Evolutionary conservation across 2,113 vertebrate genomes (phyloP).

Genomic region (Meriones unguiculatus): DNA sequence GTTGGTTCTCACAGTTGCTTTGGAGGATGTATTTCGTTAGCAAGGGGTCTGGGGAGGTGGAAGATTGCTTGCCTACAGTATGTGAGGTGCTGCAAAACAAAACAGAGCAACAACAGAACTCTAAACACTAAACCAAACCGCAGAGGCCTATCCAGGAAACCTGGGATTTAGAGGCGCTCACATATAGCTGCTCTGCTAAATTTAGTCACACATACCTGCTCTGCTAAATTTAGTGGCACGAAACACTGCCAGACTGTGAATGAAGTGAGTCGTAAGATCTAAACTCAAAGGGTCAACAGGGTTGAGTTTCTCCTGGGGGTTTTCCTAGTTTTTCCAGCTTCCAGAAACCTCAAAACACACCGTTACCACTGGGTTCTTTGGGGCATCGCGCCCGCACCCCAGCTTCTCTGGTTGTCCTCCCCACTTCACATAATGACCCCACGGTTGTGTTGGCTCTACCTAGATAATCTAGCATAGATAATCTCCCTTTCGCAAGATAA

Average conservation of each 20-base stretch:
- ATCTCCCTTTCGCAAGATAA: neutral
- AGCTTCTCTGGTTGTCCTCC: neutral
- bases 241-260: slow-evolving; percentile 30
- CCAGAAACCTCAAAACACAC: neutral
- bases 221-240: neutral
- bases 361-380: neutral
- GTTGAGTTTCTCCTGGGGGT: neutral
- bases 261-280: neutral
- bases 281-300: neutral
- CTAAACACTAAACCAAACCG: neutral
- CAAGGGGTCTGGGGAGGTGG: neutral
- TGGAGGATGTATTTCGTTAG: neutral
- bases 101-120: neutral
- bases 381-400: too few relatives aligned
- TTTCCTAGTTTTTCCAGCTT: neutral
- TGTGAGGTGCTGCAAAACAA: neutral
- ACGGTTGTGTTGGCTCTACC: neutral
- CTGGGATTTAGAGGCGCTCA: neutral
- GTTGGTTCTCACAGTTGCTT: neutral
- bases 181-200: neutral
- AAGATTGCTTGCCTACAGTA: neutral
- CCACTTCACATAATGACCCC: slow-evolving; percentile 8
- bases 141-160: neutral
- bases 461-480: neutral
- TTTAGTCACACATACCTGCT: neutral